Base-by-base conservation (phyloP, 2,888 invertebrate species). In the Tupiocoris notatus region DNA sequence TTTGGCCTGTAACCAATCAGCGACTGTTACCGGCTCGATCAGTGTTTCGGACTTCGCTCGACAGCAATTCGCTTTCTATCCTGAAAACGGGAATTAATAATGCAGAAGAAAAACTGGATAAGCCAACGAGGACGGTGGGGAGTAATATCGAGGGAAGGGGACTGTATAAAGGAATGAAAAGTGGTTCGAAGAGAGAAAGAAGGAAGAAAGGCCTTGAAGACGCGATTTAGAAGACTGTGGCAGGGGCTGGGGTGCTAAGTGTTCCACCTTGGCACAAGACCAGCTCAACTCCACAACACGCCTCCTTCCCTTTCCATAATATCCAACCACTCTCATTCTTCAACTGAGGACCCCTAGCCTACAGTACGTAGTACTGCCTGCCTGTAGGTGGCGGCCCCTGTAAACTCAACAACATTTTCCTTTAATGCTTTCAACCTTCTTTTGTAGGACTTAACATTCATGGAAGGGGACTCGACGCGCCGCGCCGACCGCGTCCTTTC, bases 241-340 rank as follows among this genome's bases (percentile, higher is more conserved):
- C 12, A 12, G 39, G 3, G 39, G 39, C 39, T 39, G 39, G 39
- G 39, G 39, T 56, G 67, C 57, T 67, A 67, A 67, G 67, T 67
- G 67, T 67, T 67, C 67, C 57, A 67, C 67, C 67, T 67, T 67
- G 67, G 67, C 67, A 67, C 39, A 67, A 67, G 20, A 67, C 67
- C 67, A 67, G 54, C 39, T 23, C 23, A 63, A 63, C 63, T 21
- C 21, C 16, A 65, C 65, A 65, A 65, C 65, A 65, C 17, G 23
- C 65, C 65, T 39, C 9, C 39, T 12, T 39, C 39, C n/a, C n/a
- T 3, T 7, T 39, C 39, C 39, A 39, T 7, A 39, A n/a, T n/a
- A n/a, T 12, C 12, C 39, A 39, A 39, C 39, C 39, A 7, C 39
- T 12, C 39, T 39, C 39, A 39, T 7, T 39, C 39, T 39, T 39